phyloP scores from a whole-genome alignment of 2,797 vertebrate species.

The Labroides dimidiatus region DNA sequence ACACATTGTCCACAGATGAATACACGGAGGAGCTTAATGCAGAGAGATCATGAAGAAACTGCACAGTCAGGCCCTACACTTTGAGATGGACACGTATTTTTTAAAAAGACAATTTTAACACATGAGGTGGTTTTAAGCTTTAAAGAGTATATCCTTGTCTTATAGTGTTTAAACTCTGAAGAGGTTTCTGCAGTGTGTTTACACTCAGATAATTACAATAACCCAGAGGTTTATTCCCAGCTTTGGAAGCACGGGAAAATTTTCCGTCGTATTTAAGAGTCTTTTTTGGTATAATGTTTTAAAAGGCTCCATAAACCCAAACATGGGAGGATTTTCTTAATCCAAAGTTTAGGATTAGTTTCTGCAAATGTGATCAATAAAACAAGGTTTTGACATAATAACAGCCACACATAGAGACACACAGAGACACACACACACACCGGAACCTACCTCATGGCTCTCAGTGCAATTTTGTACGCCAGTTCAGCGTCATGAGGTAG shows the following conservation, averaged over 20 bases:
- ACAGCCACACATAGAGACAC: conserved; percentile 13
- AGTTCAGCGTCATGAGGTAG: conserved; percentile 99
- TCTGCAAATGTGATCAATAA: conserved; percentile 37
- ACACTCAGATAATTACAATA: conserved; percentile 5
- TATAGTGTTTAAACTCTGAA: not conserved
- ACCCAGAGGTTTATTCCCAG: not conserved
- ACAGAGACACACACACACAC: conserved; percentile 11
- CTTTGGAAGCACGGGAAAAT: conserved; percentile 9
- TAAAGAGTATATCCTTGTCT: not conserved
- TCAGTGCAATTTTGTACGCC: conserved; percentile 99
- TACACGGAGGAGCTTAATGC: conserved; percentile 59
- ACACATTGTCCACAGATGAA: conserved; percentile 69
- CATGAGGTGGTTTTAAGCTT: not conserved
- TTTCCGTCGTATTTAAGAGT: conserved; percentile 5
- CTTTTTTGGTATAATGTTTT: conserved; percentile 25
- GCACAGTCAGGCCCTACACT: conserved; percentile 17
- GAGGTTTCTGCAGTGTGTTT: not conserved
- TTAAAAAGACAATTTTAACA: no score
- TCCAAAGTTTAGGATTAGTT: conserved; percentile 11
- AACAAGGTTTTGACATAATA: conserved; percentile 23
- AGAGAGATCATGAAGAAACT: conserved; percentile 53
- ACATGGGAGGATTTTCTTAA: conserved; percentile 1
- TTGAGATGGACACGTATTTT: conserved; percentile 3
- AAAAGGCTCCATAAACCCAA: conserved; percentile 24
- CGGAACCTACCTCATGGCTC: conserved; percentile 96